Evolutionary conservation across 2,888 invertebrate genomes (phyloP).

Genomic region (Dicycla oo): DNA sequence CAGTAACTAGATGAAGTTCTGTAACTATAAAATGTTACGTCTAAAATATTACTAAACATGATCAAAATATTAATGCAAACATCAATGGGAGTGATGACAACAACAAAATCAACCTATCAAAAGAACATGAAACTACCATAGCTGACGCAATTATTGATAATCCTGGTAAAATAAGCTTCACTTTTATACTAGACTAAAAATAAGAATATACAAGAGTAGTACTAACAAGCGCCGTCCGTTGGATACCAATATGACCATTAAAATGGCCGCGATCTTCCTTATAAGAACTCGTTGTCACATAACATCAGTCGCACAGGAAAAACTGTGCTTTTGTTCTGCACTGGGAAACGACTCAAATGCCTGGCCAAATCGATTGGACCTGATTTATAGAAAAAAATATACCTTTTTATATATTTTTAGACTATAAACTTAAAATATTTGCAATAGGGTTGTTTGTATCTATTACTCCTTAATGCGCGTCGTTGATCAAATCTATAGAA

Average conservation of each 20-base stretch:
- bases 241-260: slow-evolving; percentile 71
- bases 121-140: background rate
- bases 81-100: background rate
- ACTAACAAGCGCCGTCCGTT: slow-evolving; percentile 63
- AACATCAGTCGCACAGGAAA: slow-evolving; percentile 44
- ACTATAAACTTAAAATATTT: background rate
- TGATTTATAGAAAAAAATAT: background rate
- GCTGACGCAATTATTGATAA: slow-evolving; percentile 19
- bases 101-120: background rate
- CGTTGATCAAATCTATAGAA: slow-evolving; percentile 4
- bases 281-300: slow-evolving; percentile 64
- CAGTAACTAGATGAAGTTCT: background rate
- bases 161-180: background rate
- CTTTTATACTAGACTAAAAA: slow-evolving; percentile 22
- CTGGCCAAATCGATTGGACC: slow-evolving; percentile 16
- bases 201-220: slow-evolving; percentile 38
- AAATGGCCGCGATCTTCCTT: slow-evolving; percentile 67
- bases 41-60: background rate
- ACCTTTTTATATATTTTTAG: background rate
- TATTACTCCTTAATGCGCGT: slow-evolving; percentile 5
- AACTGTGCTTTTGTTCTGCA: slow-evolving; percentile 52
- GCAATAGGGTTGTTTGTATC: background rate
- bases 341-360: slow-evolving; percentile 29
- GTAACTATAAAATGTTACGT: background rate
- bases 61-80: background rate